A percentile compares a stretch with the other conserved stretches of the same genome.
These are phyloP conservation scores for Andrena bicolor DNA, from an alignment of 2,888 invertebrate species.

Conservation along the genomic window DNA sequence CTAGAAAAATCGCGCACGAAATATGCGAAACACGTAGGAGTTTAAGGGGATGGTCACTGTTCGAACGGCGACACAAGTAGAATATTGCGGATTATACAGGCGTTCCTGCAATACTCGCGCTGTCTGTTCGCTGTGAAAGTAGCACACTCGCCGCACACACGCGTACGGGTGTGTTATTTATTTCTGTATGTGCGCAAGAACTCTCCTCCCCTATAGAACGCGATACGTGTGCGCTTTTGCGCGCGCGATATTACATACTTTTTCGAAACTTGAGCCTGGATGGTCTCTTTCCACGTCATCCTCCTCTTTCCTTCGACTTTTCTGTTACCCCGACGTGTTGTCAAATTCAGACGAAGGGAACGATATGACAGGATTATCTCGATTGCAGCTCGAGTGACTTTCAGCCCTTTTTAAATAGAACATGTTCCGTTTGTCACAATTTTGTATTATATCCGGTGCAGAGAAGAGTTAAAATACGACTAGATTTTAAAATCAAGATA, in stretches of 20 bases:
- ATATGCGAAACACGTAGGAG: constrained; percentile 3
- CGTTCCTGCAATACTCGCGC: constrained; percentile 59
- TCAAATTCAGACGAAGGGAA: not conserved
- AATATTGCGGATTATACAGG: constrained; percentile 74
- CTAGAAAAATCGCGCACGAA: not conserved
- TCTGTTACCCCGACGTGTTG: not conserved
- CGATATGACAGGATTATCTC: too few relatives aligned
- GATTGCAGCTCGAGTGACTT: too few relatives aligned
- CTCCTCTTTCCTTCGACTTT: constrained; percentile 12
- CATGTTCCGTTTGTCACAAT: too few relatives aligned
- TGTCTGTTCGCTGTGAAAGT: constrained; percentile 61
- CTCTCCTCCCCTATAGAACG: constrained; percentile 3
- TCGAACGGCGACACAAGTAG: constrained; percentile 50
- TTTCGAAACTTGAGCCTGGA: constrained; percentile 63
- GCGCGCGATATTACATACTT: constrained; percentile 71
- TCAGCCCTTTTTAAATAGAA: too few relatives aligned
- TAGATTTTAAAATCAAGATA: too few relatives aligned
- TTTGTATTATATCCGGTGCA: too few relatives aligned
- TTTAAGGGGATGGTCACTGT: constrained; percentile 32
- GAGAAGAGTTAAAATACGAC: too few relatives aligned
- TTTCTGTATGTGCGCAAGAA: constrained; percentile 12
- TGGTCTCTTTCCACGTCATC: constrained; percentile 52
- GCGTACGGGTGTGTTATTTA: constrained; percentile 34
- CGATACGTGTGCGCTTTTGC: constrained; percentile 32
- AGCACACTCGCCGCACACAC: constrained; percentile 44